A percentile compares a stretch with the other conserved stretches of the same genome.
phyloP scores from a whole-genome alignment of 2,113 vertebrate genomes.

The Salvelinus namaycush region DNA sequence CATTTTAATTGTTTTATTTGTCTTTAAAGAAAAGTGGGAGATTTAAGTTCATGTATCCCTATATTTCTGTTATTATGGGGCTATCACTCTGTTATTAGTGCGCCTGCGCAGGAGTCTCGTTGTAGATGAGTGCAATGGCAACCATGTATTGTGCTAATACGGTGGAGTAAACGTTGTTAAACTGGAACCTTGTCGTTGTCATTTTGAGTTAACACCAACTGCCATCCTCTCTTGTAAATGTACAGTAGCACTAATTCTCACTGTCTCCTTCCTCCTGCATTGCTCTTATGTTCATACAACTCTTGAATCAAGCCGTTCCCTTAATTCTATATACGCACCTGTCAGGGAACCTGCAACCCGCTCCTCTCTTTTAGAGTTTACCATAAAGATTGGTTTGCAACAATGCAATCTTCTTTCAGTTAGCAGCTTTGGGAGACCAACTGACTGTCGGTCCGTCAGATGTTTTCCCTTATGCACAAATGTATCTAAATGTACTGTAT shows the following conservation, averaged over 20 bases:
- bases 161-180: too few species aligned
- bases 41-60: too few species aligned
- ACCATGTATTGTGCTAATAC: too few species aligned
- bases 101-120: too few species aligned
- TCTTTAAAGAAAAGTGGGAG: too few species aligned
- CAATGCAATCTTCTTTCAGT: slow-evolving; percentile 76
- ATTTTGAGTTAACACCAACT: too few species aligned
- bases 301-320: slow-evolving; percentile 16
- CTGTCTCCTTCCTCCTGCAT: slow-evolving; percentile 11
- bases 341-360: slow-evolving; percentile 53
- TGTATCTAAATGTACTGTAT: slow-evolving; percentile 22
- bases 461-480: too few species aligned
- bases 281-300: slow-evolving; percentile 1
- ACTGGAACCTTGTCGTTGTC: too few species aligned
- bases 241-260: neutral
- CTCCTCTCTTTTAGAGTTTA: slow-evolving; percentile 66
- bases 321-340: slow-evolving; percentile 37
- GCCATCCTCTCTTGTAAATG: neutral
- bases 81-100: too few species aligned
- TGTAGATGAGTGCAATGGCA: too few species aligned
- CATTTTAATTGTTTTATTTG: too few species aligned
- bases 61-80: too few species aligned
- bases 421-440: slow-evolving; percentile 72
- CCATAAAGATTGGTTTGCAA: slow-evolving; percentile 75
- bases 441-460: slow-evolving; percentile 11